Conservation (phyloP, 2,797 vertebrate genomes). For the Zenarchopterus dispar region DNA sequence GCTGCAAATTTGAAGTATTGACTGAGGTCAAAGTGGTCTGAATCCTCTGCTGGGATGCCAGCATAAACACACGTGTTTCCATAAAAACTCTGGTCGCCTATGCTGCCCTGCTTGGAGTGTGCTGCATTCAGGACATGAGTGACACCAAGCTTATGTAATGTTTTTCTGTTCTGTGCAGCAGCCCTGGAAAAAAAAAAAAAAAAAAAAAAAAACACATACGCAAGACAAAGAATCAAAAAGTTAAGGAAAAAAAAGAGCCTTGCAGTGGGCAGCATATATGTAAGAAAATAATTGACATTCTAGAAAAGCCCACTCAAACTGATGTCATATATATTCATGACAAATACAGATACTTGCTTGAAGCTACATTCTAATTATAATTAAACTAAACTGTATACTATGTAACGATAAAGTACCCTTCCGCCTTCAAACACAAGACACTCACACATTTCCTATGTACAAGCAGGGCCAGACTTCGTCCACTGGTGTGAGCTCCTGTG, state of each 20-base stretch:
- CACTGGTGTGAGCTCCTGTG: conserved; percentile 79
- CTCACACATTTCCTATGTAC: conserved; percentile 86
- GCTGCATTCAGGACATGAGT: conserved; percentile 87
- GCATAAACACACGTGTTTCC: conserved; percentile 77
- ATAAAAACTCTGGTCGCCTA: conserved; percentile 84
- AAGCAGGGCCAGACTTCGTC: conserved; percentile 86
- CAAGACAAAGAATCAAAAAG: neutral
- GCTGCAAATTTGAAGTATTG: conserved; percentile 75
- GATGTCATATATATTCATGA: no score
- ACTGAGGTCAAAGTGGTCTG: conserved; percentile 78
- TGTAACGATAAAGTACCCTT: neutral
- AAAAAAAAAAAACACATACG: conserved; percentile 12
- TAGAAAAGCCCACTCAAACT: no score
- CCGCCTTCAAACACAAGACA: conserved; percentile 43
- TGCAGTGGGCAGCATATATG: neutral
- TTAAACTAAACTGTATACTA: no score
- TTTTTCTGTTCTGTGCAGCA: conserved; percentile 75
- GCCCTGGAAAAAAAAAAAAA: conserved; percentile 54
- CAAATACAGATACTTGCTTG: no score
- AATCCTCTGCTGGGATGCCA: conserved; percentile 82
- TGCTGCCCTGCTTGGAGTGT: conserved; percentile 87
- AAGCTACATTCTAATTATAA: no score
- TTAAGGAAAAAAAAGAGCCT: neutral
- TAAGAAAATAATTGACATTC: no score
- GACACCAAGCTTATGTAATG: conserved; percentile 84